Evolutionary conservation across 2,888 invertebrate species (phyloP), one percentile per base, ranked within the genome.

Genomic region (Portevinia maculata): DNA sequence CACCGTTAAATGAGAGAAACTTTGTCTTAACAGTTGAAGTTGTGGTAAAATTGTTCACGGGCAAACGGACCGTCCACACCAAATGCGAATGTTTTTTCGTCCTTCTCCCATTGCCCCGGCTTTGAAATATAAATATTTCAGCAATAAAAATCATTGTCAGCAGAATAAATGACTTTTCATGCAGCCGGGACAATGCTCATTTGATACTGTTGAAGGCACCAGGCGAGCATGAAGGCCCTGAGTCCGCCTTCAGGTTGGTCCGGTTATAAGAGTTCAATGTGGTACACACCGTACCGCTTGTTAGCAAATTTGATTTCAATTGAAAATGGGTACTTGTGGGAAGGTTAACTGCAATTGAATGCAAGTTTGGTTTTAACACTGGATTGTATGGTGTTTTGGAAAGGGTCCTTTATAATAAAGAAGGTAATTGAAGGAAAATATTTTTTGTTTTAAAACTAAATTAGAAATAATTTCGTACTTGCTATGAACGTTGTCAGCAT

Each of bases 51-150:
- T 15, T 39, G 32, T 52, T 55, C 55, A 30, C n/a, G 48, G 39
- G 59, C 48, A 50, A 44, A 21, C 39, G 13, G 13, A 46, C 41
- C 24, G n/a, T 70, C 55, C 30, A 64, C 46, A 50, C 28, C 48
- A 7, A n/a, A 15, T 24, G 24, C 17, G 15, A 15, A 34, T 34
- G 57, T 50, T 17, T 65, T 30, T 70, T 41, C 34, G 46, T 57
- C 30, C 37, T 32, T 50, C 8, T 7, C 39, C 2, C 13, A 39
- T 24, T 8, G 1, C 30, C 3, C 34, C 19, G 19, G 34, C 34
- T 60, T 28, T 75, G 52, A 67, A 67, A 67, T 74, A 74, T 74
- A 74, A 79, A 79, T 79, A 79, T 79, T 74, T 74, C 28, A 79
- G 60, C 50, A 73, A 62, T 79, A 62, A 74, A 79, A 79, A 74